Evolutionary conservation across 2,888 invertebrate genomes (phyloP).

Genomic region (Drosophila picticornis): DNA sequence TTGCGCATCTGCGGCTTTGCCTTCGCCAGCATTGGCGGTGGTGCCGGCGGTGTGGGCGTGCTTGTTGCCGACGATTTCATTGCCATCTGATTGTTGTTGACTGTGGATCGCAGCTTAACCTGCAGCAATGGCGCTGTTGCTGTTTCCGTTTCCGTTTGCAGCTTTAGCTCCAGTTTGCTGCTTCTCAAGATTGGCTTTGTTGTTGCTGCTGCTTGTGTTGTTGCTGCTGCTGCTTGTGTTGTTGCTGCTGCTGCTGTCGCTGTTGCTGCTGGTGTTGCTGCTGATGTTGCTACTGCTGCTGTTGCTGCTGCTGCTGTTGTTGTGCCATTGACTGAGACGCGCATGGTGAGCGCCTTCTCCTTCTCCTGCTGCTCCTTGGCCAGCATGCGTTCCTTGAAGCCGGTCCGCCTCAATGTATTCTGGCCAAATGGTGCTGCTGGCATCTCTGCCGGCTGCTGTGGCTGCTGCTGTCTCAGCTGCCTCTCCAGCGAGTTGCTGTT

Average conservation of each 20-base stretch:
- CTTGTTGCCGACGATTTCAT: slow-evolving; percentile 15
- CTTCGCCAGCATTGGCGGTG: slow-evolving; percentile 79
- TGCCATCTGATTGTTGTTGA: not conserved
- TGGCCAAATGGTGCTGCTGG: slow-evolving; percentile 85
- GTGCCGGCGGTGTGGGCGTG: slow-evolving; percentile 37
- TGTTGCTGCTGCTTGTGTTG: not conserved
- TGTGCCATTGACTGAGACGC: slow-evolving; percentile 53
- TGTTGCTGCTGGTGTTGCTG: not conserved
- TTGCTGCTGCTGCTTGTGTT: slow-evolving; percentile 11
- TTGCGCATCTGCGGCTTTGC: slow-evolving; percentile 61
- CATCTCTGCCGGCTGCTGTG: slow-evolving; percentile 19
- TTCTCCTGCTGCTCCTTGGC: slow-evolving; percentile 72
- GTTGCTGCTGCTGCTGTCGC: not conserved
- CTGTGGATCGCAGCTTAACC: slow-evolving; percentile 61
- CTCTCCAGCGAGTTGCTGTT: slow-evolving; percentile 5
- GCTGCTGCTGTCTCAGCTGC: slow-evolving; percentile 1
- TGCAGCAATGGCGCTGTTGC: slow-evolving; percentile 49
- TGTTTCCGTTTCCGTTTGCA: slow-evolving; percentile 53
- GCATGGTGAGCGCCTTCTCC: slow-evolving; percentile 57
- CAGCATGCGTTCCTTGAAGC: slow-evolving; percentile 85
- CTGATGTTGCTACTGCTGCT: not conserved
- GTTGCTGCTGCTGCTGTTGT: not conserved
- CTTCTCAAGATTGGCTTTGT: slow-evolving; percentile 19
- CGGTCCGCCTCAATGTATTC: slow-evolving; percentile 86
- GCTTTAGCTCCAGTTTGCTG: slow-evolving; percentile 42